phyloP scores from a whole-genome alignment of 2,797 vertebrate species.

The Squalus acanthias region DNA sequence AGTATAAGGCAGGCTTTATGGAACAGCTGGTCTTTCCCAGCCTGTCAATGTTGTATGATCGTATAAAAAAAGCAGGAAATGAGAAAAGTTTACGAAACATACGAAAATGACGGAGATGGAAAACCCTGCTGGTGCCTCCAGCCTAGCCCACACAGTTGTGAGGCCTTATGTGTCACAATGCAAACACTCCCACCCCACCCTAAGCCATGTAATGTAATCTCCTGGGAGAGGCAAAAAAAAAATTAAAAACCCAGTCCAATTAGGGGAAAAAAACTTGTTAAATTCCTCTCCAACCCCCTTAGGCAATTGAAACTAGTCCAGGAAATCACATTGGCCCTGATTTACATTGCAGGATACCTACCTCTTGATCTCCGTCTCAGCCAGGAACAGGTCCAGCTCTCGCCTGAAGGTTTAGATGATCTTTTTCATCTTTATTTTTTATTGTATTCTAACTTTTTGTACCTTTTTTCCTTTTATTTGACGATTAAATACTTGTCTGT shows the following conservation, averaged over 20 bases:
- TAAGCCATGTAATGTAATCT: not conserved
- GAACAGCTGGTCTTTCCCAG: not conserved
- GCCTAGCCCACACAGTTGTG: not conserved
- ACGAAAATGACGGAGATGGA: not conserved
- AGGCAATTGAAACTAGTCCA: not conserved
- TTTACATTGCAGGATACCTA: not conserved
- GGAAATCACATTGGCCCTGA: not conserved
- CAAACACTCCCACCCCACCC: not conserved
- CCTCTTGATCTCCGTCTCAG: not conserved
- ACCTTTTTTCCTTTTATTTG: too few species aligned
- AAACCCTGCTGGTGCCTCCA: not conserved
- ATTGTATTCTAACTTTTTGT: too few species aligned
- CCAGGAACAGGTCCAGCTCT: not conserved
- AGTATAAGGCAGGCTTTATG: not conserved
- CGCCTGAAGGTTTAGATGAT: too few species aligned
- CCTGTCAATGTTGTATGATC: not conserved
- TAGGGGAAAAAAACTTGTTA: not conserved
- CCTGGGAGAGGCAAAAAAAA: not conserved
- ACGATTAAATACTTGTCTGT: too few species aligned
- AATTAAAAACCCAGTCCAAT: not conserved
- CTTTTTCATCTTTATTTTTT: too few species aligned
- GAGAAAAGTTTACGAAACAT: not conserved
- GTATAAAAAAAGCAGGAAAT: not conserved
- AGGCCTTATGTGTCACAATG: not conserved
- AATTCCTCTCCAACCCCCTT: not conserved